Percentiles rank a stretch among this genome's conserved stretches.
These are phyloP conservation scores for Oxystoma pomonae DNA, from an alignment of 2,888 invertebrate species.

Conservation along the genomic window DNA sequence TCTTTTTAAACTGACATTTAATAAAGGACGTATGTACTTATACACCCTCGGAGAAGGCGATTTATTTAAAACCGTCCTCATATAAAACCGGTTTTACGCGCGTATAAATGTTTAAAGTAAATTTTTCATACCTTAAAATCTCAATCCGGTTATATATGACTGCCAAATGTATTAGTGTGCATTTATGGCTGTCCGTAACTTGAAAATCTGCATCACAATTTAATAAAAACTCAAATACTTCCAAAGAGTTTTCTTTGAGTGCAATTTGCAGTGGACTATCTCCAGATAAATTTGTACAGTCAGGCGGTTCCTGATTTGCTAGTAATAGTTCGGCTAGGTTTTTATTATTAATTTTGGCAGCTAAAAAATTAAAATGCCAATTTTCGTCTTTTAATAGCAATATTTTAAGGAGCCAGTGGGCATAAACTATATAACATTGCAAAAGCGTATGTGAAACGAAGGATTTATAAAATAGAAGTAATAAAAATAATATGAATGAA, in stretches of 20 bases:
- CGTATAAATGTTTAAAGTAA: too few species aligned
- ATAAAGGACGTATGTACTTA: too few species aligned
- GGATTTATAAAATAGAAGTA: too few species aligned
- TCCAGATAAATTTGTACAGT: slow-evolving; percentile 11
- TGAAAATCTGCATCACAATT: slow-evolving; percentile 15
- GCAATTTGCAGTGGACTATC: slow-evolving; percentile 25
- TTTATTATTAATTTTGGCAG: slow-evolving; percentile 19
- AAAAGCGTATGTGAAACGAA: too few species aligned
- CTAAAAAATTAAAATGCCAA: too few species aligned
- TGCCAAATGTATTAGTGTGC: slow-evolving; percentile 28
- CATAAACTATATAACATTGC: neutral
- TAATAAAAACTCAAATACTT: slow-evolving; percentile 22
- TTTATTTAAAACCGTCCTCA: too few species aligned
- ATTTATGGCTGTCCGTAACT: slow-evolving; percentile 18
- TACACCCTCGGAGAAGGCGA: too few species aligned
- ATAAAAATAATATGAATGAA: too few species aligned
- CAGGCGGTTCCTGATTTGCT: slow-evolving; percentile 7
- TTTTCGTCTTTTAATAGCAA: too few species aligned
- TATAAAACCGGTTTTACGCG: too few species aligned
- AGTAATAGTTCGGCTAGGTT: slow-evolving; percentile 21
- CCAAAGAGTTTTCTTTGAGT: slow-evolving; percentile 14
- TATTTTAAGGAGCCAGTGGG: neutral
- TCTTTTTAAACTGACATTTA: too few species aligned
- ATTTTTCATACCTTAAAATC: too few species aligned
- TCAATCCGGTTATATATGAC: slow-evolving; percentile 13